These are phyloP conservation scores for Drosophila nebulosa DNA, from an alignment of 1,140 invertebrate species.

Conservation along the genomic window DNA sequence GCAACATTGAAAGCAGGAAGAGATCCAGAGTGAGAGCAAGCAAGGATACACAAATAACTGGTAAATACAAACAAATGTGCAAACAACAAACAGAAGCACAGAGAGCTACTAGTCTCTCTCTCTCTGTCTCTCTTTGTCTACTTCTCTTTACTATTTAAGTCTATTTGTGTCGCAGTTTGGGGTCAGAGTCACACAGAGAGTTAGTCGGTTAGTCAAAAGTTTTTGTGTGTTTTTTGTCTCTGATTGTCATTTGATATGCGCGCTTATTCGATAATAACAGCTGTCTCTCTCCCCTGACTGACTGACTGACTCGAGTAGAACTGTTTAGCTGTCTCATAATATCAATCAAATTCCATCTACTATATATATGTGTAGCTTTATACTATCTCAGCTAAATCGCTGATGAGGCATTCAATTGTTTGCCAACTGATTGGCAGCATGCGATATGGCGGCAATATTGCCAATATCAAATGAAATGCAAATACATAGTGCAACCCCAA, in stretches of 20 bases:
- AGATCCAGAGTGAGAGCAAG: constrained; percentile 13
- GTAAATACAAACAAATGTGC: constrained; percentile 76
- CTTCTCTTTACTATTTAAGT: constrained; percentile 67
- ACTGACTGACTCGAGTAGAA: neutral
- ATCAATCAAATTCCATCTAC: constrained; percentile 51
- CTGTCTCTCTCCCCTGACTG: constrained; percentile 23
- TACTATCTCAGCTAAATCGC: constrained; percentile 16
- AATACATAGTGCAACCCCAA: neutral
- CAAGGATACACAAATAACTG: constrained; percentile 71
- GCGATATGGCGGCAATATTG: neutral
- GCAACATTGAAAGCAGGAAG: neutral
- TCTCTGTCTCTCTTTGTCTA: neutral
- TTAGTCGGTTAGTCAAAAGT: constrained; percentile 38
- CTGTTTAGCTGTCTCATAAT: constrained; percentile 36
- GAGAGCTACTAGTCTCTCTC: neutral
- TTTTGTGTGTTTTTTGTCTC: constrained; percentile 24
- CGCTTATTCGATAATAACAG: constrained; percentile 76
- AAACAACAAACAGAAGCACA: constrained; percentile 40
- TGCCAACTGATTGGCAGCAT: constrained; percentile 52
- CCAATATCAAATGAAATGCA: neutral
- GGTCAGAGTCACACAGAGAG: constrained; percentile 13
- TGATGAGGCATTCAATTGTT: constrained; percentile 68
- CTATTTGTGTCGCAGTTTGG: constrained; percentile 53
- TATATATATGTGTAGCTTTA: neutral
- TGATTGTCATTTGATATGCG: constrained; percentile 73